Base-by-base conservation (phyloP, 2,797 vertebrate species). In the Cyclopterus lumpus region DNA sequence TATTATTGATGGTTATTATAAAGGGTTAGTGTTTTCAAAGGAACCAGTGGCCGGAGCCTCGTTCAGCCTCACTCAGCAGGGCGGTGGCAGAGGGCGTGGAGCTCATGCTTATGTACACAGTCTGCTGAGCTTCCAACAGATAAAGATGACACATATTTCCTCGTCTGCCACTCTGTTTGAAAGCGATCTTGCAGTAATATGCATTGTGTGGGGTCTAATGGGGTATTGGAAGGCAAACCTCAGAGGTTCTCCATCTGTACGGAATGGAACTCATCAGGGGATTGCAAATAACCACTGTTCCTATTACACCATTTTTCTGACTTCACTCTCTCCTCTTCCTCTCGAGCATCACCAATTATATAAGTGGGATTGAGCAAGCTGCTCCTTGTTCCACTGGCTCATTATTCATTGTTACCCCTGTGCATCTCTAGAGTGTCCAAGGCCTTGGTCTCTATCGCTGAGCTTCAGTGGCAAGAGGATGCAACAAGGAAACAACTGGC, bases 101-200 rank as follows among this genome's bases (percentile, higher is more conserved):
- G 38, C 67, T 67, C 53, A 44, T 8, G 64, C 34, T 71, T 40
- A 38, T 79, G 51, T 49, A 73, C 69, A 73, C 73, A 67, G 77
- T 30, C 60, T 18, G 40, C 60, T 59, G 49, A 77, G 78, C 76
- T 73, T 63, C 71, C 70, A 30, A 28, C 46, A 74, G 73, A 89
- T 77, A 68, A 85, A 84, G 74, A n/a, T n/a, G 64, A 70, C 49
- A 73, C 64, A 48, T 75, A 54, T 79, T 73, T 78, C 58, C 69
- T 79, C 11, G 7, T 83, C 76, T 80, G 67, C 68, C 70, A 79
- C 84, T 87, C 84, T 66, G 60, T 86, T 84, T 89, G 77, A 86
- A 84, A 82, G 20, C n/a, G 20, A 61, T 64, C 62, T 83, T 86
- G 5, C 22, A 24, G 36, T 26, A 89, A 87, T 85, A 81, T 89